Evolutionary conservation across 2,888 invertebrate genomes (phyloP), one percentile per base, ranked within the genome.

Genomic region (Torymus aiolomorphi): DNA sequence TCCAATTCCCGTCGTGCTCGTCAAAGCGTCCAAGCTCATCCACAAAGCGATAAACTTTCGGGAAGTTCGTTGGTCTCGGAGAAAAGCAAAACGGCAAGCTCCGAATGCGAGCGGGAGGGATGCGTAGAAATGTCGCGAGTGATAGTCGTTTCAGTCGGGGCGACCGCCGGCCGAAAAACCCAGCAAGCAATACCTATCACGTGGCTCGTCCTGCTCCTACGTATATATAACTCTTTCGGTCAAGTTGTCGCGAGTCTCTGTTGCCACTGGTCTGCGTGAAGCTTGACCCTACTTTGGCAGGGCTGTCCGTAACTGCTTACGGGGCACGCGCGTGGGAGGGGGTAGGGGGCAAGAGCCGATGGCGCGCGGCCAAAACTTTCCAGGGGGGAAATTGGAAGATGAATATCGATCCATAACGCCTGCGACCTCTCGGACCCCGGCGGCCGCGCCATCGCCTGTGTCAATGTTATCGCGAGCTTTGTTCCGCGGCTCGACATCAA

Each of bases 371-470:
- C 76, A 80, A 79, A 77, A 80, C 71, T 76, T 77, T 74, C 69
- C 56, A 52, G 78, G 31, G 61, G 76, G 67, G 65, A 76, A 81
- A 81, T 81, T 79, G 78, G 73, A 81, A 81, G 81, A 81, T 81
- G 81, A 78, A 79, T 81, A 81, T 81, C 81, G 81, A 81, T 73
- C 81, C 78, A 65, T 78, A 79, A 81, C 76, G 78, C 74, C 56
- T 49, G 65, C 42, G 14, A 67, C 59, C 74, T 49, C 16, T 52
- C 16, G n/a, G 51, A 18, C 20, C 12, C n/a, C n/a, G 52, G 8
- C 20, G 51, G 61, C 56, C 31, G 42, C 20, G 13, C 52, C 54
- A 13, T 42, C 67, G 24, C 14, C 52, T 72, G 49, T 76, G 66
- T 80, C 80, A 76, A 76, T 76, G 76, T 80, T 78, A 78, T 78